Conservation (phyloP, 2,888 invertebrate genomes). For the Abscondita cerata region DNA sequence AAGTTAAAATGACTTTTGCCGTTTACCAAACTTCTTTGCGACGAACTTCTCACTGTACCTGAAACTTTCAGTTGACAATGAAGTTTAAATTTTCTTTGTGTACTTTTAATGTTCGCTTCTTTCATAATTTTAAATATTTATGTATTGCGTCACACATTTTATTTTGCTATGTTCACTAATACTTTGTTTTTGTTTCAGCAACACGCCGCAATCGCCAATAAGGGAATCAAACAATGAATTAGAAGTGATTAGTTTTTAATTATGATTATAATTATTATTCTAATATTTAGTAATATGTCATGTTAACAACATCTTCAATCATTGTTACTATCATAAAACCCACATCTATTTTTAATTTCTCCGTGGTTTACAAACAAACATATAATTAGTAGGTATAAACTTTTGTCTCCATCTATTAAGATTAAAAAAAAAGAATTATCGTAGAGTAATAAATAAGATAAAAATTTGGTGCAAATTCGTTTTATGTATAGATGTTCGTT, state of each 20-base stretch:
- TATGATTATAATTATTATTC: conserved; percentile 48
- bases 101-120: conserved; percentile 2
- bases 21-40: neutral
- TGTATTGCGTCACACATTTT: too few relatives aligned
- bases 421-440: conserved; percentile 46
- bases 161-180: neutral
- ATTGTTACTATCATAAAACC: conserved; percentile 25
- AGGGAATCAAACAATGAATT: conserved; percentile 41
- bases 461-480: conserved; percentile 42
- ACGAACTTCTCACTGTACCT: neutral
- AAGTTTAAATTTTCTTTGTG: neutral
- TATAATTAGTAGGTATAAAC: conserved; percentile 38
- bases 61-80: neutral
- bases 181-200: conserved; percentile 49
- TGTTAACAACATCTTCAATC: conserved; percentile 35
- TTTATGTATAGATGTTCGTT: conserved; percentile 55
- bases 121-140: too few relatives aligned
- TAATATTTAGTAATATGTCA: conserved; percentile 39
- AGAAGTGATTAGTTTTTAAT: conserved; percentile 49
- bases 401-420: conserved; percentile 43
- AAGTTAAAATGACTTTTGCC: neutral
- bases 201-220: conserved; percentile 58
- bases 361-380: conserved; percentile 47
- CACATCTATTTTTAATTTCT: conserved; percentile 33
- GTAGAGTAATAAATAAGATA: conserved; percentile 38